Percentiles rank a stretch among this genome's conserved stretches.
These are phyloP conservation scores for Sialis fuliginosa DNA, from an alignment of 2,888 invertebrate species.

Conservation along the genomic window DNA sequence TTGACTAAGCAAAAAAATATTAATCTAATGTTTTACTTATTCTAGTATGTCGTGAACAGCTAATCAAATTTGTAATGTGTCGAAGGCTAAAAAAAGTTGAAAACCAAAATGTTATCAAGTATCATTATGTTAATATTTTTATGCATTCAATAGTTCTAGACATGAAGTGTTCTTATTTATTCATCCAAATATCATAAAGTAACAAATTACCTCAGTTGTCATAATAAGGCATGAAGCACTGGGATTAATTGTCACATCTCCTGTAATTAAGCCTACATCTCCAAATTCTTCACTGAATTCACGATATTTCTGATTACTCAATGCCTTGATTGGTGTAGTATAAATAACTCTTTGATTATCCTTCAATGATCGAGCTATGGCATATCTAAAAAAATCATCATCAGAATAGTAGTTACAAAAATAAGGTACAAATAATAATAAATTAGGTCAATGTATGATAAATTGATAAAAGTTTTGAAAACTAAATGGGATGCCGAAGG, in stretches of 20 bases:
- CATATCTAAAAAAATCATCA: slow-evolving; percentile 41
- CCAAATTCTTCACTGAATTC: slow-evolving; percentile 94
- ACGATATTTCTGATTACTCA: slow-evolving; percentile 97
- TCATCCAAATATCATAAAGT: background rate
- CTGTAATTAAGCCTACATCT: slow-evolving; percentile 96
- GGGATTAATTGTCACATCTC: slow-evolving; percentile 98
- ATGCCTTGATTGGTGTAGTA: slow-evolving; percentile 97
- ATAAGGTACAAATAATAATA: background rate
- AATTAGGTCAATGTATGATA: background rate
- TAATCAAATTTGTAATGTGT: no score
- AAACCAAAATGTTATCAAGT: no score
- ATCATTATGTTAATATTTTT: no score
- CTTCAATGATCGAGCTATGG: slow-evolving; percentile 84
- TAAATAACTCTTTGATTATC: slow-evolving; percentile 97
- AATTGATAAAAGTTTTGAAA: no score
- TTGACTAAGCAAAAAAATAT: no score
- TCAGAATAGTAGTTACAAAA: background rate
- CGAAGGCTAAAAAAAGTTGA: no score
- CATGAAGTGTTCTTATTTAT: no score
- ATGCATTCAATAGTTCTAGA: no score
- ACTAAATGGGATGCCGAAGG: no score
- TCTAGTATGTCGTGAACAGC: no score
- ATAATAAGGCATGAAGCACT: slow-evolving; percentile 95
- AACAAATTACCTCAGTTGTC: slow-evolving; percentile 81
- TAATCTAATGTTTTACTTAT: no score